These are phyloP conservation scores for Ophion costatus DNA, from an alignment of 2,888 invertebrate genomes.

Conservation along the genomic window DNA sequence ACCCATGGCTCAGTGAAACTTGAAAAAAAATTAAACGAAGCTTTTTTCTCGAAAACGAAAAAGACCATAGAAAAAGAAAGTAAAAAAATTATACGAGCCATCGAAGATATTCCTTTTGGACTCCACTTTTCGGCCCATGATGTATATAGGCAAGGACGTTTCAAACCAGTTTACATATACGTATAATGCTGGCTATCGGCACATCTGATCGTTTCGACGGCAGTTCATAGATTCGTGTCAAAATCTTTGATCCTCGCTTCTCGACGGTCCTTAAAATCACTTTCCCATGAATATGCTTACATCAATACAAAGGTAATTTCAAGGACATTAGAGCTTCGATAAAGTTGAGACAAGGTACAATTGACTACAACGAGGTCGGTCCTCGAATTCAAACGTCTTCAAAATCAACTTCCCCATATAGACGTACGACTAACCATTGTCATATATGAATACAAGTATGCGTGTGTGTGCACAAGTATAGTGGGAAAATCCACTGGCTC, in stretches of 20 bases:
- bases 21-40: no score
- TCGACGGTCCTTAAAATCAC: not conserved
- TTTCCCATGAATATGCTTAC: not conserved
- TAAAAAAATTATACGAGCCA: no score
- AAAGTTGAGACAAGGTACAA: not conserved
- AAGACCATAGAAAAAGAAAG: no score
- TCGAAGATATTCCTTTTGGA: no score
- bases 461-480: conserved; percentile 44
- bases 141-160: no score
- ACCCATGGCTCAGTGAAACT: no score
- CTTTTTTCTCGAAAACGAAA: no score
- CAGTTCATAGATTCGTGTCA: not conserved
- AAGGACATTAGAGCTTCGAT: not conserved
- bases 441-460: not conserved
- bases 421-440: not conserved
- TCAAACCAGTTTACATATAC: no score
- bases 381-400: not conserved
- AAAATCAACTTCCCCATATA: not conserved
- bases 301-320: not conserved
- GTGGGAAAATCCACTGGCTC: conserved; percentile 68
- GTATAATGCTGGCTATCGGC: no score
- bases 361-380: not conserved
- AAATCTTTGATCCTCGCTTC: not conserved
- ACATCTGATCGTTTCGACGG: no score
- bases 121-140: no score